phyloP scores from a whole-genome alignment of 2,888 invertebrate species.

The Drosophila anceps region DNA sequence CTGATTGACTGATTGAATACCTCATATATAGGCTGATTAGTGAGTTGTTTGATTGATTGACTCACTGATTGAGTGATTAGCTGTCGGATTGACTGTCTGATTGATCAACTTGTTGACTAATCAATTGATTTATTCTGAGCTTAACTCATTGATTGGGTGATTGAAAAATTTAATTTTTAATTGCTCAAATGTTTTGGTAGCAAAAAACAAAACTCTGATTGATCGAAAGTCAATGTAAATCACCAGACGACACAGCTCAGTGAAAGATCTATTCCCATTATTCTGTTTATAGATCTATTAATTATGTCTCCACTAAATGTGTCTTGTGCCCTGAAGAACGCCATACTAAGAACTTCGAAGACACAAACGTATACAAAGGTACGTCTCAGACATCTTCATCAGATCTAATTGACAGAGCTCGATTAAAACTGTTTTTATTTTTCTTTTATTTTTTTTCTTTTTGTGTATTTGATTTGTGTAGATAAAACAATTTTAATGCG shows the following conservation, averaged over 20 bases:
- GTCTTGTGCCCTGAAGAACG: background rate
- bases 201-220: background rate
- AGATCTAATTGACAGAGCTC: slow-evolving; percentile 17
- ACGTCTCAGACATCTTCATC: background rate
- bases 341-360: background rate
- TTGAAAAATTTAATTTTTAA: background rate
- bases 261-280: too few relatives aligned
- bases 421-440: slow-evolving; percentile 20
- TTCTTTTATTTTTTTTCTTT: background rate
- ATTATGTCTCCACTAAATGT: background rate
- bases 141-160: background rate
- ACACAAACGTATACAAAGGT: background rate
- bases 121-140: too few relatives aligned
- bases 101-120: background rate
- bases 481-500: slow-evolving; percentile 44
- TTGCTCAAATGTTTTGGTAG: background rate
- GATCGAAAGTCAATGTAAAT: background rate
- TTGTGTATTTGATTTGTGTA: background rate
- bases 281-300: background rate
- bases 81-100: background rate
- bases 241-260: too few relatives aligned
- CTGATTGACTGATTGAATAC: background rate
- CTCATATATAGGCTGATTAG: background rate
- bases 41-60: background rate
- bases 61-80: background rate